phyloP scores from a whole-genome alignment of 2,888 invertebrate species.

The Agrochola litura region DNA sequence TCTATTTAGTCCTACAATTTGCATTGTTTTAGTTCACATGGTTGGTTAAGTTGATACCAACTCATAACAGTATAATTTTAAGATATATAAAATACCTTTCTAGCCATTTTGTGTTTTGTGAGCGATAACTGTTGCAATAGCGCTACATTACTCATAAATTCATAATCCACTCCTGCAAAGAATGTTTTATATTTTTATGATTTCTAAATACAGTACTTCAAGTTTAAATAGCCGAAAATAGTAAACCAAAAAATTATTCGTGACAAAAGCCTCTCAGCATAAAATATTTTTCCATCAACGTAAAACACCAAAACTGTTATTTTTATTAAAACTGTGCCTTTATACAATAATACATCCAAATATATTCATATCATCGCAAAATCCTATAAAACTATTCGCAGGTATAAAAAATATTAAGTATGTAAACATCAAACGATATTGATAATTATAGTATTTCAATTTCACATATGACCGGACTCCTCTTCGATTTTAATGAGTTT shows the following conservation, averaged over 20 bases:
- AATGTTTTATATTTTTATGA: neutral
- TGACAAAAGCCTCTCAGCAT: too few species aligned
- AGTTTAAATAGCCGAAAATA: neutral
- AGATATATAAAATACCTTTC: too few species aligned
- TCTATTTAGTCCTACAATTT: neutral
- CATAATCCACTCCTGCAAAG: neutral
- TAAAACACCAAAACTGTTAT: neutral
- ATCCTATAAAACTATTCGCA: neutral
- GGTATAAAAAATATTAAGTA: neutral
- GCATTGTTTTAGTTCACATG: neutral
- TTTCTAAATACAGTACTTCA: neutral
- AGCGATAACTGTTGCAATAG: neutral
- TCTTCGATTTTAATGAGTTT: slow-evolving; percentile 50
- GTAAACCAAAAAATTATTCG: neutral
- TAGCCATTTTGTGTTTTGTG: neutral
- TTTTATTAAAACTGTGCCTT: too few species aligned
- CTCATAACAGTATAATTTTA: too few species aligned
- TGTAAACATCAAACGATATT: slow-evolving; percentile 2
- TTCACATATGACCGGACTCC: slow-evolving; percentile 22
- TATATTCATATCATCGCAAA: neutral
- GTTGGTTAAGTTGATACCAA: too few species aligned
- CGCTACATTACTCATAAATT: too few species aligned
- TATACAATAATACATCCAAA: neutral
- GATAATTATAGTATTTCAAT: slow-evolving; percentile 8
- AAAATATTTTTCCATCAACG: neutral